A percentile compares a stretch with the other conserved stretches of the same genome.
Conservation (phyloP, 2,888 invertebrate genomes). For the Papilio protenor region DNA sequence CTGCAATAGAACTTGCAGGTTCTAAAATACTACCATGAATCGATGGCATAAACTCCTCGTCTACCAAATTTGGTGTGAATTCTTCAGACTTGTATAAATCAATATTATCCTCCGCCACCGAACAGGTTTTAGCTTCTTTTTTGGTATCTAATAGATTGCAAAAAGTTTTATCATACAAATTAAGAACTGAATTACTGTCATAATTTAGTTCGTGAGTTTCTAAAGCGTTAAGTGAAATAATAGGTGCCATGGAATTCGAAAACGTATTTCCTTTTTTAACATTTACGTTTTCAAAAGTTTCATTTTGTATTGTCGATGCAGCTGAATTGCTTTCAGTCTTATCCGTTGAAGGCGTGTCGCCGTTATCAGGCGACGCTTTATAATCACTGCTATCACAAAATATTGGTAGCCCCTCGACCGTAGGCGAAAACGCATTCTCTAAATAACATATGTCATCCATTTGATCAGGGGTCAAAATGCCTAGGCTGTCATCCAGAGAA, state of each 20-base stretch:
- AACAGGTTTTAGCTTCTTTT: conserved; percentile 24
- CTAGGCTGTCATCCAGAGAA: conserved; percentile 93
- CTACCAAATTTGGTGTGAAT: conserved; percentile 68
- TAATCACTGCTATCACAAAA: conserved; percentile 75
- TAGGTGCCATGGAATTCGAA: conserved; percentile 61
- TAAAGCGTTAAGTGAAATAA: conserved; percentile 62
- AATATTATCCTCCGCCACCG: conserved; percentile 46
- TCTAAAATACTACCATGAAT: conserved; percentile 85
- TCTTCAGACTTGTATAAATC: conserved; percentile 58
- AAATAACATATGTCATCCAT: conserved; percentile 89
- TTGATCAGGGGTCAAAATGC: conserved; percentile 94
- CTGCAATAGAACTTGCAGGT: conserved; percentile 81
- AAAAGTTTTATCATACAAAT: conserved; percentile 46
- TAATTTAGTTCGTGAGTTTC: conserved; percentile 54
- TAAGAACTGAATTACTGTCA: conserved; percentile 48
- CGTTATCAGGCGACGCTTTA: conserved; percentile 78
- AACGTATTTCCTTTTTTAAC: conserved; percentile 52
- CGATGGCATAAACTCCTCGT: conserved; percentile 86
- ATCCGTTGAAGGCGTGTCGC: conserved; percentile 84
- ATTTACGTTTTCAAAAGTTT: conserved; percentile 68
- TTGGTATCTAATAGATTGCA: conserved; percentile 40
- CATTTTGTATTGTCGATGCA: conserved; percentile 80
- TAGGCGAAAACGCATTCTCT: conserved; percentile 87
- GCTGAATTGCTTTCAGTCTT: conserved; percentile 82
- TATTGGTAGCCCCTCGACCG: conserved; percentile 85